Percentiles rank a stretch among this genome's conserved stretches.
These are phyloP conservation scores for Salpingus planirostris DNA, from an alignment of 2,888 invertebrate genomes.

Conservation along the genomic window DNA sequence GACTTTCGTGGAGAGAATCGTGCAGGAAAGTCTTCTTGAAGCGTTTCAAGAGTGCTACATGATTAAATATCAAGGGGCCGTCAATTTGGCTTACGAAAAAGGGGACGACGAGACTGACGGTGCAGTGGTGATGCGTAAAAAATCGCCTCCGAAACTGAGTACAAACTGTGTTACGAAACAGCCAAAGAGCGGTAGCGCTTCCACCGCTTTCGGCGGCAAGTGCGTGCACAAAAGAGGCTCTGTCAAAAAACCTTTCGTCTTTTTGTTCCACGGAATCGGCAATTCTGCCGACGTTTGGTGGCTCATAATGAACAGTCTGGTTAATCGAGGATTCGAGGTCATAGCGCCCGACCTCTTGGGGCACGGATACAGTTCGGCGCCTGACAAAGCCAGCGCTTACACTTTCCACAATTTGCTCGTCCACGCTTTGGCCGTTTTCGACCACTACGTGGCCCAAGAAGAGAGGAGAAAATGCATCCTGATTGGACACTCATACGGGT, in stretches of 20 bases:
- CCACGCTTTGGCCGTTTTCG: slow-evolving; percentile 51
- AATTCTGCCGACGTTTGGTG: slow-evolving; percentile 56
- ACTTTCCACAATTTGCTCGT: slow-evolving; percentile 50
- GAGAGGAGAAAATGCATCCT: slow-evolving; percentile 47
- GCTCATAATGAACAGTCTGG: slow-evolving; percentile 50
- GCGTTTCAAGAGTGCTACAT: slow-evolving; percentile 36
- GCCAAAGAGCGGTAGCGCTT: not conserved
- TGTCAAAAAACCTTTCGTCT: slow-evolving; percentile 46
- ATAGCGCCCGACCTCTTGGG: slow-evolving; percentile 59
- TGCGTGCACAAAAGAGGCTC: no score
- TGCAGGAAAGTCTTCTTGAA: slow-evolving; percentile 36
- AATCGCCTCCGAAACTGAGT: no score
- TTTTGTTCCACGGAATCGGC: slow-evolving; percentile 60
- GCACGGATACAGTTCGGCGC: slow-evolving; percentile 57
- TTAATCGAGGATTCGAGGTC: slow-evolving; percentile 51
- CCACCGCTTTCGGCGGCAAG: slow-evolving; percentile 2
- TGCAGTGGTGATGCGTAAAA: slow-evolving; percentile 17
- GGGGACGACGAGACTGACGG: slow-evolving; percentile 26
- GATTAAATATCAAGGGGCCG: slow-evolving; percentile 13
- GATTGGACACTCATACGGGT: slow-evolving; percentile 64
- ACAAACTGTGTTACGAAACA: not conserved
- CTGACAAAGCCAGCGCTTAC: slow-evolving; percentile 47
- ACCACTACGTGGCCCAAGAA: slow-evolving; percentile 48
- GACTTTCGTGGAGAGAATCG: slow-evolving; percentile 35
- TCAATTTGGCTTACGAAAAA: slow-evolving; percentile 32